Evolutionary conservation across 2,888 invertebrate species (phyloP), one percentile per base, ranked within the genome.

Genomic region (Amblyjoppa proteus): DNA sequence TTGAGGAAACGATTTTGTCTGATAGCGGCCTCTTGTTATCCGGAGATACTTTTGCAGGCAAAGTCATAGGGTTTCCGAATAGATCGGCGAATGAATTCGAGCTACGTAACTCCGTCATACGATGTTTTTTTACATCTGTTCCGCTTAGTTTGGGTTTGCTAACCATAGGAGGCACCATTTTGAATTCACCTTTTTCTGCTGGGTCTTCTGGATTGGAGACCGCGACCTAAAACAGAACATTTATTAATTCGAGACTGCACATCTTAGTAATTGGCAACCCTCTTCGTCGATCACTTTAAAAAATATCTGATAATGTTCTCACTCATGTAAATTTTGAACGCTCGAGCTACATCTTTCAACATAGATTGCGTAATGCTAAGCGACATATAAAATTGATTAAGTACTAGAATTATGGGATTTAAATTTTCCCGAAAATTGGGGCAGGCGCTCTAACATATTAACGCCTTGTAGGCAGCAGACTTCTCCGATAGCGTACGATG

Each of bases 41-140:
- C 16, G 96, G 96, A 7, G 96, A 96, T 49, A 96, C 95, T 94
- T 97, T 97, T 3, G 96, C 95, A 53, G 96, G 96, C 92, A 97
- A 28, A 34, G 85, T 97, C 89, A 98, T 96, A 0, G 98, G 97
- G 31, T 97, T 95, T 0, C 98, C 98, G 95, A 98, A 98, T 64
- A 98, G 94, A 90, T 96, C 97, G 71, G 96, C 96, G 94, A 98
- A 98, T 86, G 96, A 96, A 90, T 96, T 96, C 41, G 94, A 95
- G 7, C 95, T 94, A 92, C 95, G 96, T 31, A 95, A 95, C 20
- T 94, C 94, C 0, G 89, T 77, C 49, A 90, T 86, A 31, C 92
- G 91, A 85, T 94, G 93, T 76, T 92, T 95, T 88, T 88, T 95
- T 88, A 68, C 92, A 84, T 93, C 95, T 89, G 89, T 93, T 70